These are phyloP conservation scores for Pristionchus mayeri DNA, from an alignment of 2,888 invertebrate species.

Conservation along the genomic window DNA sequence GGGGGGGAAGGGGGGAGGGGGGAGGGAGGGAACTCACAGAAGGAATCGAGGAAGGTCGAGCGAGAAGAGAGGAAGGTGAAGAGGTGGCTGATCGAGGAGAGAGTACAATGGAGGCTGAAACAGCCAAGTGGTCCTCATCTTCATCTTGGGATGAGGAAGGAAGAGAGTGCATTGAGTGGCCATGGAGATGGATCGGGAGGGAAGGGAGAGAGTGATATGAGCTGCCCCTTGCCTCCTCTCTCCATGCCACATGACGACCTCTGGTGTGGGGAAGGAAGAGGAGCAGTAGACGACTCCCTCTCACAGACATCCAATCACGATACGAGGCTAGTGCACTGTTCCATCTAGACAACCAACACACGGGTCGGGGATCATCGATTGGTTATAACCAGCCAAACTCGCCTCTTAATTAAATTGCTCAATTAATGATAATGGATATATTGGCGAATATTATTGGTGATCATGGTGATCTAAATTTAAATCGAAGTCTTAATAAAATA, in stretches of 20 bases:
- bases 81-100: neutral
- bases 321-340: too few species aligned
- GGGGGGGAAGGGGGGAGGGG: neutral
- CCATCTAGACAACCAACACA: too few species aligned
- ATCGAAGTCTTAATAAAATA: too few species aligned
- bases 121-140: neutral
- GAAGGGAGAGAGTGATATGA: neutral
- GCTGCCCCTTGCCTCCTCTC: neutral
- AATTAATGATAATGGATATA: too few species aligned
- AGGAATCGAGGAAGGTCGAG: neutral
- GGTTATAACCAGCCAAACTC: too few species aligned
- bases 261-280: neutral
- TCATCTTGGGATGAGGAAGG: neutral
- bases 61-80: neutral
- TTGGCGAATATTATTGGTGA: too few species aligned
- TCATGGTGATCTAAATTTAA: too few species aligned
- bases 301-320: neutral
- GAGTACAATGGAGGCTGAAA: conserved; percentile 11
- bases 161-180: neutral
- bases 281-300: neutral
- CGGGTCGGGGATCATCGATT: too few species aligned
- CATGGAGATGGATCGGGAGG: neutral
- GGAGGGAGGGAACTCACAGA: neutral
- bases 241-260: conserved; percentile 24
- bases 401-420: too few species aligned